Conservation (phyloP, 2,888 invertebrate genomes). For the Tenthredo amoena region DNA sequence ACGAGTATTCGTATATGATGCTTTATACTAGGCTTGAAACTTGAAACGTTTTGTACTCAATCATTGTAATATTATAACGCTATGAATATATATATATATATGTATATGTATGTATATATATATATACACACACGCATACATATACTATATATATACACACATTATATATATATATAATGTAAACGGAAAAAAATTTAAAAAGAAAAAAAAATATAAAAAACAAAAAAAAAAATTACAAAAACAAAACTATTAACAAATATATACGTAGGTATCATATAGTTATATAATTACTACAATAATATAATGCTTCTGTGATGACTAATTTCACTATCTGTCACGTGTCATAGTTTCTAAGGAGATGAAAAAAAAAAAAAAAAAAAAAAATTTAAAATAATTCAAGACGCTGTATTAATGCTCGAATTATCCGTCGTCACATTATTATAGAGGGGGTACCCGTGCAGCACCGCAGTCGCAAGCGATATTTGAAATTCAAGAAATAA, state of each 20-base stretch:
- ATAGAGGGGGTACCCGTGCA: background rate
- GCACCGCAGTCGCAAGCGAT: background rate
- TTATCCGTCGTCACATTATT: conserved; percentile 18
- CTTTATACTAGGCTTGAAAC: conserved; percentile 76
- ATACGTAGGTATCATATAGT: conserved; percentile 65
- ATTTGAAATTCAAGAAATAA: background rate
- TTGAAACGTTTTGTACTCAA: conserved; percentile 75
- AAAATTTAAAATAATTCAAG: conserved; percentile 21
- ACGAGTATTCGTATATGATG: conserved; percentile 64
- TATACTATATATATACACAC: background rate
- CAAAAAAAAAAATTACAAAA: background rate
- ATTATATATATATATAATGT: background rate
- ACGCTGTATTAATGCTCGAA: background rate
- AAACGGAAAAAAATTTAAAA: background rate
- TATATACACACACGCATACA: background rate
- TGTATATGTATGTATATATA: background rate
- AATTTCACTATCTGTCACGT: conserved; percentile 64
- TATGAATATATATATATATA: conserved; percentile 52
- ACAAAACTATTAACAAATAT: conserved; percentile 12
- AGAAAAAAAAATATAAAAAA: background rate
- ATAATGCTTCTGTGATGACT: conserved; percentile 77
- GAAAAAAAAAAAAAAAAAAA: conserved; percentile 36
- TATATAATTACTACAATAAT: conserved; percentile 69
- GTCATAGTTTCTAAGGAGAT: conserved; percentile 47
- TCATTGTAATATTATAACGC: conserved; percentile 75